Conservation (phyloP, 1,140 invertebrate species). For the Cherax quadricarinatus region DNA sequence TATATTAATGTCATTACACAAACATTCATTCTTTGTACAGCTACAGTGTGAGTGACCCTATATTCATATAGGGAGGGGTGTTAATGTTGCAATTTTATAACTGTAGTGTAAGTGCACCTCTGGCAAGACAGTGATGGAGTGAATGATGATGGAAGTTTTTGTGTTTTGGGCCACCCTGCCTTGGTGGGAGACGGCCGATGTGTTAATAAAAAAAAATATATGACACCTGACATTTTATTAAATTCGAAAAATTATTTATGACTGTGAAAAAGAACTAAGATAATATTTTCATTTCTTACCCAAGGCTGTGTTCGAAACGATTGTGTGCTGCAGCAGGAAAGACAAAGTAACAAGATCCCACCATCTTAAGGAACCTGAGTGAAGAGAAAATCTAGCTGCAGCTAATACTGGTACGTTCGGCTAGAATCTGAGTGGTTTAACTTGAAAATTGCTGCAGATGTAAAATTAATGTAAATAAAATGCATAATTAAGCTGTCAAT, state of each 20-base stretch:
- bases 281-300: neutral
- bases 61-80: too few relatives aligned
- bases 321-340: constrained; percentile 23
- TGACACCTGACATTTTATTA: too few relatives aligned
- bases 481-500: neutral
- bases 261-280: neutral
- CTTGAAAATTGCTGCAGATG: neutral
- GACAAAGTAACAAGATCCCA: constrained; percentile 11
- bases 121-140: too few relatives aligned
- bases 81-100: too few relatives aligned
- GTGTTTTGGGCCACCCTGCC: too few relatives aligned
- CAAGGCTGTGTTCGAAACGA: neutral
- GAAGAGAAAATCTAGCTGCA: neutral
- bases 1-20: too few relatives aligned
- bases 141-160: too few relatives aligned
- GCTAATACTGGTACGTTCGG: neutral
- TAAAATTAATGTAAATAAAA: neutral
- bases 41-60: too few relatives aligned
- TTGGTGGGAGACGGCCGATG: too few relatives aligned
- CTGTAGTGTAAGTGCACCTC: too few relatives aligned
- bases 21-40: too few relatives aligned
- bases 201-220: too few relatives aligned
- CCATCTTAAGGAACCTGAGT: constrained; percentile 16
- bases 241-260: neutral
- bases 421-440: neutral